Base-by-base conservation (phyloP, 1,140 invertebrate genomes). In the Ruditapes philippinarum region DNA sequence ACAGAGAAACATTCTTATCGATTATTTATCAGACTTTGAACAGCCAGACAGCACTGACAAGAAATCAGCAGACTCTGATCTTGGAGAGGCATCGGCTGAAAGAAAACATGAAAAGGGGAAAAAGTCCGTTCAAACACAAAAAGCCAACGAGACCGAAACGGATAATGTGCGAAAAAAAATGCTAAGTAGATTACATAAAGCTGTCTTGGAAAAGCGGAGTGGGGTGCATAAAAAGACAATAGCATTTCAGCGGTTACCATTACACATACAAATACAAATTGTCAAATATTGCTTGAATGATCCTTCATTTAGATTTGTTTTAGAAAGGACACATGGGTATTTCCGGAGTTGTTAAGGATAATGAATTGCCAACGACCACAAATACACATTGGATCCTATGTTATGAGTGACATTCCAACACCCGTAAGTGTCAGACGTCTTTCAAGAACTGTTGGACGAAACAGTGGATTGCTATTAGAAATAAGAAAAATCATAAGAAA, bases 401-500 rank as follows among this genome's bases (percentile, higher is more conserved):
- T 79, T 31, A 79, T 79, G 22, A 28, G 28, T 33, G 25, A 28
- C 12, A 28, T 79, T 54, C 76, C 45, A 57, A 79, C 1, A 19
- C 40, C 49, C 25, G 42, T 79, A 28, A 79, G 76, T 79, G 76
- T 79, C 25, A 54, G 76, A 78, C 40, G 49, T 49, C 49, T 57
- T 40, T 36, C 28, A 17, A 11, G 25, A 57, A 79, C 12, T 17
- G 17, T 33, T 33, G 49, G 49, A 33, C 11, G 45, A 79, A 54
- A 79, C 36, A 79, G 76, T 49, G 76, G 76, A 25, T 31, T 79
- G 25, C 11, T 54, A 1, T 19, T 57, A 33, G 76, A 54, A 79
- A 79, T 60, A 19, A 79, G 49, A 79, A 79, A 33, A 79, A 57
- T 79, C 11, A 79, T 79, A 42, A 76, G 40, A 49, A 33, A 79